A percentile compares a stretch with the other conserved stretches of the same genome.
Evolutionary conservation across 2,113 vertebrate species (phyloP).

Genomic region (Condylura cristata): DNA sequence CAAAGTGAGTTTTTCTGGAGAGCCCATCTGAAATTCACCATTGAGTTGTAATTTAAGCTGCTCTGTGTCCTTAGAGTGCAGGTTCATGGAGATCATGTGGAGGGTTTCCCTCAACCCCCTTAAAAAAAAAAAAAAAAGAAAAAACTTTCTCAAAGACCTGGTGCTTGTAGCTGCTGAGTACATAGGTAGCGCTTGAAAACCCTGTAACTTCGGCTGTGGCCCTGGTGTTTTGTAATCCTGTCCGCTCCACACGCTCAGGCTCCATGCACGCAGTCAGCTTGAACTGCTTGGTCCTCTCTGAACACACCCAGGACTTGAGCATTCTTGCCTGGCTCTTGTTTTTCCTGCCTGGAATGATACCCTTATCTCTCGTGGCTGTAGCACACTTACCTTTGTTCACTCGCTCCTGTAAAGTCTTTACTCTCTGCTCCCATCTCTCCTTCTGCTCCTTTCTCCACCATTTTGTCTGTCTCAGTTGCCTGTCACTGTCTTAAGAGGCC

Average conservation of each 20-base stretch:
- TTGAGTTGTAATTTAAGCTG: slow-evolving; percentile 61
- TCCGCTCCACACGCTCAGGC: background rate
- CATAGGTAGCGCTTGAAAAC: slow-evolving; percentile 21
- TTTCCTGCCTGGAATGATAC: background rate
- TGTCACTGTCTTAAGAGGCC: background rate
- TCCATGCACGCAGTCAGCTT: background rate
- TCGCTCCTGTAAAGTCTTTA: background rate
- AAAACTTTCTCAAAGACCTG: background rate
- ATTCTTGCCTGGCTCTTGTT: slow-evolving; percentile 9
- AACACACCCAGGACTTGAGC: background rate
- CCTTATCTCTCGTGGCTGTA: background rate
- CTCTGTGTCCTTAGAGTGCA: slow-evolving; percentile 60
- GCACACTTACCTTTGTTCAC: background rate
- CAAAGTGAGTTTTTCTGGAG: background rate
- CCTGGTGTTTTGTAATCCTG: background rate
- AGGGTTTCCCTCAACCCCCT: background rate
- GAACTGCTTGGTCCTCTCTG: background rate
- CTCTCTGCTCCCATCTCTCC: background rate
- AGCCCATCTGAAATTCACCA: slow-evolving; percentile 36
- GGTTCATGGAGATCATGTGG: slow-evolving; percentile 50
- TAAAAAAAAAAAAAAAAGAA: too few relatives aligned
- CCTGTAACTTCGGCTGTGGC: background rate
- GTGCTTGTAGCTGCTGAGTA: slow-evolving; percentile 5
- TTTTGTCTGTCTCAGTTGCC: background rate
- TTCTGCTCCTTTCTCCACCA: background rate